phyloP scores from a whole-genome alignment of 2,888 invertebrate species.

The Lissonota sp. region DNA sequence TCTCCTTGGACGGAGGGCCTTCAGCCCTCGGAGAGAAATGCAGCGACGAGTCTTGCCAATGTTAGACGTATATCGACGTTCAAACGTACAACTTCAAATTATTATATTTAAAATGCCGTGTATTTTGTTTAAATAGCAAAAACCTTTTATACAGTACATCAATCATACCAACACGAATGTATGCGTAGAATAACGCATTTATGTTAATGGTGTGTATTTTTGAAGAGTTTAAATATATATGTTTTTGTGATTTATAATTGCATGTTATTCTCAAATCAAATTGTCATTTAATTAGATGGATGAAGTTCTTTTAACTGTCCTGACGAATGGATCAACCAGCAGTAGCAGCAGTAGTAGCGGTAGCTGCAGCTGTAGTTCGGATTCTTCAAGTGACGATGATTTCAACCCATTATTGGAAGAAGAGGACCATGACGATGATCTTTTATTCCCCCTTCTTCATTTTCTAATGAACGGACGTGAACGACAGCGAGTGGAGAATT shows the following conservation, averaged over 20 bases:
- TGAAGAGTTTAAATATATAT: constrained; percentile 2
- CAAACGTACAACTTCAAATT: too few relatives aligned
- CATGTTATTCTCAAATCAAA: not conserved
- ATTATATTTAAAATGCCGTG: not conserved
- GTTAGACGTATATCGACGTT: too few relatives aligned
- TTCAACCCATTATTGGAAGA: constrained; percentile 9
- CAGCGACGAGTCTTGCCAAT: too few relatives aligned
- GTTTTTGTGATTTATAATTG: constrained; percentile 5
- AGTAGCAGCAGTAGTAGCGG: not conserved
- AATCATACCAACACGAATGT: not conserved
- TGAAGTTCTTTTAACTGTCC: not conserved
- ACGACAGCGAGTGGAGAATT: too few relatives aligned
- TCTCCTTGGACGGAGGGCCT: too few relatives aligned
- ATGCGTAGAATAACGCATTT: not conserved
- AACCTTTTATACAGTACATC: not conserved
- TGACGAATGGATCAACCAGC: constrained; percentile 6
- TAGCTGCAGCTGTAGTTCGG: constrained; percentile 3
- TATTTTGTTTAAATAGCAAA: constrained; percentile 1
- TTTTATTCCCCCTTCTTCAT: constrained; percentile 5
- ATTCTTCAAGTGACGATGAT: constrained; percentile 1
- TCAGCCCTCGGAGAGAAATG: too few relatives aligned
- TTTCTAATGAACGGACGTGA: too few relatives aligned
- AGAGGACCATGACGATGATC: not conserved
- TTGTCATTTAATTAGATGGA: not conserved
- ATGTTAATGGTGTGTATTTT: not conserved